A percentile compares a stretch with the other conserved stretches of the same genome.
phyloP scores from a whole-genome alignment of 2,888 invertebrate genomes.

The Drosophila emarginata region DNA sequence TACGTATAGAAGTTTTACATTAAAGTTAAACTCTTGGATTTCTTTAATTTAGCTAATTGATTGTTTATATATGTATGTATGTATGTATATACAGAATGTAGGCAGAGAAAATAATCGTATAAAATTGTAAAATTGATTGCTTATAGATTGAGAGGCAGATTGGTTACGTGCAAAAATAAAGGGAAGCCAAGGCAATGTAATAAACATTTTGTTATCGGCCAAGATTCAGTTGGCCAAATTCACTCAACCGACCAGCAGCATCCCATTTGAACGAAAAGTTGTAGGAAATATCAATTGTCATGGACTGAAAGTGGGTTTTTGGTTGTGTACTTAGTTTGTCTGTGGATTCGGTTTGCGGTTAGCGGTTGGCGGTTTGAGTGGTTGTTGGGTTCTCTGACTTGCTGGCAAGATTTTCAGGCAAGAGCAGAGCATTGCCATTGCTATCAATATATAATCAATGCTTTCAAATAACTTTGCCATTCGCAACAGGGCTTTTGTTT shows the following conservation, averaged over 20 bases:
- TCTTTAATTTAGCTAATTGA: no score
- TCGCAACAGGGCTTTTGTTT: conserved; percentile 68
- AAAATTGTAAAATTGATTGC: conserved; percentile 2
- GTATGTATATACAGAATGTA: no score
- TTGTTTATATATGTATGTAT: no score
- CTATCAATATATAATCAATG: conserved; percentile 69
- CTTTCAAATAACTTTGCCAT: conserved; percentile 68
- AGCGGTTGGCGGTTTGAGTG: conserved; percentile 26
- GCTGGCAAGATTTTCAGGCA: conserved; percentile 9
- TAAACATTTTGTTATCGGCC: conserved; percentile 57
- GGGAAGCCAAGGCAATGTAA: conserved; percentile 14
- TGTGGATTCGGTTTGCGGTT: not conserved
- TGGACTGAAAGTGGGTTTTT: conserved; percentile 18
- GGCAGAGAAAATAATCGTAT: not conserved
- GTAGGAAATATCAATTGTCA: conserved; percentile 60
- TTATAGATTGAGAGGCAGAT: conserved; percentile 1
- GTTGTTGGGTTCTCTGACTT: conserved; percentile 14
- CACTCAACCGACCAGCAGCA: conserved; percentile 15
- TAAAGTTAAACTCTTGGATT: no score
- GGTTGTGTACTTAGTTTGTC: not conserved
- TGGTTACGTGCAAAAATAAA: not conserved
- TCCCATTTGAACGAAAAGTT: conserved; percentile 21
- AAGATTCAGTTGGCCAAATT: conserved; percentile 17
- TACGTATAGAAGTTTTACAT: no score
- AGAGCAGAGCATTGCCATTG: conserved; percentile 24